These are phyloP conservation scores for Oscheius sp. DNA, from an alignment of 2,888 invertebrate species.

Conservation along the genomic window DNA sequence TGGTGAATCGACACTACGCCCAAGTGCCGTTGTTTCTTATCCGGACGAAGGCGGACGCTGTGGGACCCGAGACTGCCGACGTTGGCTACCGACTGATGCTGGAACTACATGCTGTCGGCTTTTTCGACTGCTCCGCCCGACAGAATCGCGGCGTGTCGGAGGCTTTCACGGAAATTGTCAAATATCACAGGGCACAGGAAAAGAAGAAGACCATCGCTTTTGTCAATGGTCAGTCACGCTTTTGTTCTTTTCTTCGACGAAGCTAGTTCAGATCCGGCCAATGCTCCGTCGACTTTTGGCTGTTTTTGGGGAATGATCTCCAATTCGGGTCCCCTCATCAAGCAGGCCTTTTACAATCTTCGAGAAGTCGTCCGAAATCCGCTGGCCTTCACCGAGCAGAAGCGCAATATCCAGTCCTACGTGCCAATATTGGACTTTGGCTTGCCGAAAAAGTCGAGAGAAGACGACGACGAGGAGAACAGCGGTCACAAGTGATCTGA, in stretches of 20 bases:
- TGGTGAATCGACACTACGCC: slow-evolving; percentile 30
- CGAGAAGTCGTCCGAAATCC: slow-evolving; percentile 14
- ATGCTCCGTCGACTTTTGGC: not conserved
- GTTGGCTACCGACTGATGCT: not conserved
- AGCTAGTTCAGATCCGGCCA: slow-evolving; percentile 6
- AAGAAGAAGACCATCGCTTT: not conserved
- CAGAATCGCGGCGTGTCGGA: not conserved
- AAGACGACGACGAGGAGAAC: not conserved
- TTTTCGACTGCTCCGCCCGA: slow-evolving; percentile 21
- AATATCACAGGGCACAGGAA: not conserved
- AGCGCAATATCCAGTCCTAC: slow-evolving; percentile 3
- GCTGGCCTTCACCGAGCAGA: slow-evolving; percentile 3
- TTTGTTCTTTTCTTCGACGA: not conserved
- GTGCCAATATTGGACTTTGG: slow-evolving; percentile 15
- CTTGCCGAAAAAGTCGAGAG: not conserved
- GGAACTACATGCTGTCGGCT: slow-evolving; percentile 4
- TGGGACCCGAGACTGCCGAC: not conserved
- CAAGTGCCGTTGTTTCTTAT: slow-evolving; percentile 15
- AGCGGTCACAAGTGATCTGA: no score
- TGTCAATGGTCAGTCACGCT: not conserved
- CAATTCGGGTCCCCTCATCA: slow-evolving; percentile 22
- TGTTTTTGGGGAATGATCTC: slow-evolving; percentile 7
- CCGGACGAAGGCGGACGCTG: slow-evolving; percentile 15
- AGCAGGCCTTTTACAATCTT: slow-evolving; percentile 1
- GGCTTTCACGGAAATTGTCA: slow-evolving; percentile 3